Conservation (phyloP, 2,797 vertebrate species). For the Sphenopsis melanotis region DNA sequence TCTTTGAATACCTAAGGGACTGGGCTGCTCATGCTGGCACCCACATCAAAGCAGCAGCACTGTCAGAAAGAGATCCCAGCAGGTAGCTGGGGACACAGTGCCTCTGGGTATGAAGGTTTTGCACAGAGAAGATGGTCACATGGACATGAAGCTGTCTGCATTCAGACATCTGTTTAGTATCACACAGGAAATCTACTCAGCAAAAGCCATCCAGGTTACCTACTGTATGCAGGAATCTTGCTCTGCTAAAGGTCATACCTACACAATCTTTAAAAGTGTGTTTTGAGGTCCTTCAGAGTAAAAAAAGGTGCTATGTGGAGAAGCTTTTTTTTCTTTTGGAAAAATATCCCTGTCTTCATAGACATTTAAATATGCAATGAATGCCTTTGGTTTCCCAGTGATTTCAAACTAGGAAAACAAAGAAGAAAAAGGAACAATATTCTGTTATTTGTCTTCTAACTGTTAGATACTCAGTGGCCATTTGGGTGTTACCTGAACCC, state of each 20-base stretch:
- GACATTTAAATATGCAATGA: neutral
- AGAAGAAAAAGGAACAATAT: neutral
- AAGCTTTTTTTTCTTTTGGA: neutral
- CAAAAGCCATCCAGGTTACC: neutral
- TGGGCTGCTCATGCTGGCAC: neutral
- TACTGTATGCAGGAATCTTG: neutral
- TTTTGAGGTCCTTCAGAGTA: neutral
- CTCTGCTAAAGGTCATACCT: neutral
- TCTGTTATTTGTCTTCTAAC: neutral
- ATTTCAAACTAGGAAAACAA: neutral
- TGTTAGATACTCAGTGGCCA: neutral
- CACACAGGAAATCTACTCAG: neutral
- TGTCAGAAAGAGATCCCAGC: neutral
- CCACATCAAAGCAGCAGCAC: neutral
- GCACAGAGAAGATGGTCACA: neutral
- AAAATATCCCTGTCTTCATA: neutral
- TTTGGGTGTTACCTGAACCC: neutral
- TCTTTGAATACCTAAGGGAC: neutral
- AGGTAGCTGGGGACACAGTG: neutral
- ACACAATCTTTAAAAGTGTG: neutral
- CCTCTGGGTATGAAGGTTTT: neutral
- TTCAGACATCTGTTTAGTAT: neutral
- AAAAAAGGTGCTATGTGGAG: neutral
- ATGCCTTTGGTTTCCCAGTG: neutral
- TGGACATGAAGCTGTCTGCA: neutral